Conservation (phyloP, 2,797 vertebrate genomes). For the Ambastaia sidthimunki region DNA sequence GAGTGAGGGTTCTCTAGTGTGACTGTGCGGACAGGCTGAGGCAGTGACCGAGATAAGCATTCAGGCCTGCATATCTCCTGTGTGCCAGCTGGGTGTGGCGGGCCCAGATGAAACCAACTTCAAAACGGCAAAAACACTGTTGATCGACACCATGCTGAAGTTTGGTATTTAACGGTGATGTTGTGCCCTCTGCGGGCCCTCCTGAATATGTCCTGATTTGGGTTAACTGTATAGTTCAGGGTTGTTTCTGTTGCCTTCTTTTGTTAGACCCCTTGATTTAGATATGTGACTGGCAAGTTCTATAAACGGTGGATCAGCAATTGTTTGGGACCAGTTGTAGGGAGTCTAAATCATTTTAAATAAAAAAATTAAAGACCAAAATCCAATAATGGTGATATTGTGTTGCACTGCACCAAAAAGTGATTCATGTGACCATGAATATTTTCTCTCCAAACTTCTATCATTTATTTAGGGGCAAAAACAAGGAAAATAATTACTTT, state of each 20-base stretch:
- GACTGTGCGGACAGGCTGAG: not conserved
- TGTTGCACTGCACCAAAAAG: not conserved
- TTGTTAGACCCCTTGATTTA: no score
- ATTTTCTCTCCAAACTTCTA: no score
- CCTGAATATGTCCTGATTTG: not conserved
- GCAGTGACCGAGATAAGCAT: conserved; percentile 56
- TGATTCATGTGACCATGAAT: no score
- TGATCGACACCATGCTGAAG: not conserved
- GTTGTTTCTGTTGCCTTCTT: not conserved
- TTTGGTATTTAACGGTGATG: conserved; percentile 22
- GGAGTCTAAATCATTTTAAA: not conserved
- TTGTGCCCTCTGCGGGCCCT: conserved; percentile 52
- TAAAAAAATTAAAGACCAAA: not conserved
- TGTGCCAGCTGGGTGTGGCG: conserved; percentile 59
- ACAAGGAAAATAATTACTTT: no score
- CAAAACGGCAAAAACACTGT: conserved; percentile 44
- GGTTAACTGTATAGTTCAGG: not conserved
- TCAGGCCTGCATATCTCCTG: conserved; percentile 49
- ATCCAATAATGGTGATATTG: not conserved
- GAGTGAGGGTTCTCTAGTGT: not conserved
- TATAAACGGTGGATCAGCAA: not conserved
- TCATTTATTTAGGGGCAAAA: not conserved
- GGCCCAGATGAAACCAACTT: conserved; percentile 26
- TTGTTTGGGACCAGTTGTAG: not conserved
- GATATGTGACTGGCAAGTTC: no score